These are phyloP conservation scores for Drosophila rhopaloa DNA, from an alignment of 1,140 invertebrate genomes.

Conservation along the genomic window DNA sequence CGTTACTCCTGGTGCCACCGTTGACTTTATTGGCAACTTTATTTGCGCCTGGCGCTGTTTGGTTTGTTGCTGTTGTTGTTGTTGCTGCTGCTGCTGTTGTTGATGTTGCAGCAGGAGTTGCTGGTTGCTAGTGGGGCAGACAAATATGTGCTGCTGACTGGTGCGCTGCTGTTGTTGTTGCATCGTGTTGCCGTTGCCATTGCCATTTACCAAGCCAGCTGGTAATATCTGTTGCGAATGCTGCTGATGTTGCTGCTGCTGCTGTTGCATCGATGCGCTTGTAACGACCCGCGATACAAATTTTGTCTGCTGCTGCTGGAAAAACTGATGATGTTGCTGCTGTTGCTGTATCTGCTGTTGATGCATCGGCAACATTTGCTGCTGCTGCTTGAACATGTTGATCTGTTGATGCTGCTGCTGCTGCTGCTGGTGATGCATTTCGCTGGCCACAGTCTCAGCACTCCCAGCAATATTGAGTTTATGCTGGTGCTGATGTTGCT, in stretches of 20 bases:
- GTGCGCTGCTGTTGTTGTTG: slow-evolving; percentile 52
- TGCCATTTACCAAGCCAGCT: slow-evolving; percentile 79
- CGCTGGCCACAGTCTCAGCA: slow-evolving; percentile 60
- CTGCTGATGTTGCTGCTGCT: slow-evolving; percentile 42
- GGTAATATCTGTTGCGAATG: slow-evolving; percentile 65
- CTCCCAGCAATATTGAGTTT: slow-evolving; percentile 71
- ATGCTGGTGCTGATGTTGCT: slow-evolving; percentile 71
- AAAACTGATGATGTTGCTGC: slow-evolving; percentile 65
- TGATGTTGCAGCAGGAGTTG: slow-evolving; percentile 54
- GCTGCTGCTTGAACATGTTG: slow-evolving; percentile 60
- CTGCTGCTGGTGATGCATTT: slow-evolving; percentile 67
- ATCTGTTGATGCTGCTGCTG: slow-evolving; percentile 62
- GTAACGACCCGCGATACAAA: slow-evolving; percentile 80
- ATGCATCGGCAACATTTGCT: slow-evolving; percentile 57
- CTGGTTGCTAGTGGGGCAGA: slow-evolving; percentile 58
- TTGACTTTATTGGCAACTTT: slow-evolving; percentile 63
- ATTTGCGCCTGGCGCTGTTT: slow-evolving; percentile 66
- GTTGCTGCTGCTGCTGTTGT: slow-evolving; percentile 44
- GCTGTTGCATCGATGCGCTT: slow-evolving; percentile 67
- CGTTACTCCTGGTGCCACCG: slow-evolving; percentile 34
- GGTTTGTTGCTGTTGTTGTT: slow-evolving; percentile 47
- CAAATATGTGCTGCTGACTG: slow-evolving; percentile 62
- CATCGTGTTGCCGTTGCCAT: slow-evolving; percentile 55
- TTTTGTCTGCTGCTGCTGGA: slow-evolving; percentile 70
- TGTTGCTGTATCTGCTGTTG: slow-evolving; percentile 57